Conservation (phyloP, 2,888 invertebrate species). For the Troides aeacus region DNA sequence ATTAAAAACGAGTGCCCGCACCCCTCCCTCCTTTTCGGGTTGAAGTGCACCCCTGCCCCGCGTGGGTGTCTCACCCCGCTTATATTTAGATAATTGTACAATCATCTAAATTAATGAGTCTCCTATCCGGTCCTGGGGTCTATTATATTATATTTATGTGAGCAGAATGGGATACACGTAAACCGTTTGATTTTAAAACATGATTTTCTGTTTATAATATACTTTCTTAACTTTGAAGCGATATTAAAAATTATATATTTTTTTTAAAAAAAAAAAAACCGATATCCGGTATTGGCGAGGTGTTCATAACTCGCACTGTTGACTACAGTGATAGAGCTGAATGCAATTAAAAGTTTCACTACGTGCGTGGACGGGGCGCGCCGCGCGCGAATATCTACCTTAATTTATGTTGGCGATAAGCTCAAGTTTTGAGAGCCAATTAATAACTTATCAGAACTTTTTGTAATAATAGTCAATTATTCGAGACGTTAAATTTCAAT, state of each 20-base stretch:
- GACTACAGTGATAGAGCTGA: constrained; percentile 75
- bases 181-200: constrained; percentile 58
- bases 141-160: constrained; percentile 72
- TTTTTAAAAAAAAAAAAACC: constrained; percentile 37
- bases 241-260: too few relatives aligned
- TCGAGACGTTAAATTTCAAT: constrained; percentile 6
- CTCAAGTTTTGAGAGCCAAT: constrained; percentile 74
- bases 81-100: constrained; percentile 81
- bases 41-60: constrained; percentile 68
- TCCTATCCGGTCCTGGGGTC: constrained; percentile 75
- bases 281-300: constrained; percentile 48
- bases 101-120: constrained; percentile 81
- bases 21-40: constrained; percentile 76
- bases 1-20: constrained; percentile 80
- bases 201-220: constrained; percentile 1
- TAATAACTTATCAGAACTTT: constrained; percentile 72
- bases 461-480: constrained; percentile 43
- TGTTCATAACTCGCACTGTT: constrained; percentile 67
- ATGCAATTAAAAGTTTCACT: constrained; percentile 80
- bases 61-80: constrained; percentile 76
- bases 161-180: constrained; percentile 61
- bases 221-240: neutral
- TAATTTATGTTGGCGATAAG: constrained; percentile 76
- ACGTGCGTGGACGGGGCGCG: constrained; percentile 75
- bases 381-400: constrained; percentile 61